phyloP scores from a whole-genome alignment of 2,113 vertebrate species.

The Paramormyrops kingsleyae region DNA sequence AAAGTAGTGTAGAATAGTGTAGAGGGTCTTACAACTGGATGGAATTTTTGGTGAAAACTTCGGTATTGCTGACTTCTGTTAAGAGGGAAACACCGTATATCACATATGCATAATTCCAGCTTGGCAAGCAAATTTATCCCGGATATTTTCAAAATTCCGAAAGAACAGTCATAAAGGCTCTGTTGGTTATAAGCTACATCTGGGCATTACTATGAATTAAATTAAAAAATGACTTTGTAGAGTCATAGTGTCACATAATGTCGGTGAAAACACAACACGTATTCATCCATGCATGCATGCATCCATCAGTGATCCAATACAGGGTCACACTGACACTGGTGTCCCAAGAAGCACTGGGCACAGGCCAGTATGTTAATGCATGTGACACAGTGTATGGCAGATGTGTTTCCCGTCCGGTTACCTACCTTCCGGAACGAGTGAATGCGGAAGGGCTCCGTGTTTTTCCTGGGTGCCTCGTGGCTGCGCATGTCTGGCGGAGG shows the following conservation, averaged over 20 bases:
- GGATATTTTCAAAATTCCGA: neutral
- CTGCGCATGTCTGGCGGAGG: neutral
- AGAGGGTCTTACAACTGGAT: neutral
- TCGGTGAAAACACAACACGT: neutral
- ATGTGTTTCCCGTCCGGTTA: too few species aligned
- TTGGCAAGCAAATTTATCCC: neutral
- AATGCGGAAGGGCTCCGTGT: slow-evolving; percentile 16
- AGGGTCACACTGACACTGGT: neutral
- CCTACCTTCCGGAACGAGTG: slow-evolving; percentile 27
- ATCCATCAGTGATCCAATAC: neutral
- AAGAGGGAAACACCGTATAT: neutral
- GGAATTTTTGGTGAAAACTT: neutral
- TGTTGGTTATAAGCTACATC: neutral
- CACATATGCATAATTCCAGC: neutral
- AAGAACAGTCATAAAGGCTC: neutral
- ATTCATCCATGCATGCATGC: neutral
- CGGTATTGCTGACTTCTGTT: neutral
- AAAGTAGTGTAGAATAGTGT: neutral
- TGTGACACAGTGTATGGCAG: neutral
- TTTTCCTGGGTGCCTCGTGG: neutral
- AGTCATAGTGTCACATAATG: neutral
- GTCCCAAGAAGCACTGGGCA: neutral
- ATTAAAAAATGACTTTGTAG: neutral
- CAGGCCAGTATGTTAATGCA: neutral
- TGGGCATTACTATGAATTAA: neutral